Evolutionary conservation across 2,888 invertebrate genomes (phyloP), one percentile per base, ranked within the genome.

Genomic region (Agrenia bidenticulata): DNA sequence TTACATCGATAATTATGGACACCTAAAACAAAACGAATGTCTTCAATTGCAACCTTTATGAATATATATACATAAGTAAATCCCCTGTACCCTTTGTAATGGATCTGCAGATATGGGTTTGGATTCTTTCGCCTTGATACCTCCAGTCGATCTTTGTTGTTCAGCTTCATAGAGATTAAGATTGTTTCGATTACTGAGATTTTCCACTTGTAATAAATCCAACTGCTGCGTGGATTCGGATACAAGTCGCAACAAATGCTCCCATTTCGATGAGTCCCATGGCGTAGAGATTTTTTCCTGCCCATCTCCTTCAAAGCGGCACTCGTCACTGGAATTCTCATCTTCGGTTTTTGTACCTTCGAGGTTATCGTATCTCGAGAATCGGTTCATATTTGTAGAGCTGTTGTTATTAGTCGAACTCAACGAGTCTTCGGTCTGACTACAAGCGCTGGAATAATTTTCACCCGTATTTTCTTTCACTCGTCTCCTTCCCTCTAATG

Each of bases 241-340:
- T 2, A 76, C 74, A 5, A 74, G 69, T 32, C 73, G 58, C 42
- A 70, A 24, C 26, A 70, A 67, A 59, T 70, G 70, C 19, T 70
- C 70, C 70, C 70, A 70, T 42, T 70, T 70, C 1, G 64, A 66
- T 15, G 70, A 70, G 56, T 70, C 67, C 94, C 94, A 94, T 0
- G 94, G 94, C 77, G 92, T 92, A 1, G 92, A 92, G 81, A 94
- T 76, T 59, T 72, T 73, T 63, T 76, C 73, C 32, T 67, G 67
- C n/a, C 42, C 59, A 11, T 70, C 66, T 24, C 69, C 67, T 39
- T 66, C 69, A 23, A 23, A 24, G 2, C 13, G 51, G 23, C 51
- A 51, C 0, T 65, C 65, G 19, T 69, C 69, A 17, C 65, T 57
- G 39, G 70, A 66, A 19, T 63, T 67, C 21, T 74, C 72, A 27